phyloP scores from a whole-genome alignment of 2,888 invertebrate species.

The Sinhomidia bicolor region DNA sequence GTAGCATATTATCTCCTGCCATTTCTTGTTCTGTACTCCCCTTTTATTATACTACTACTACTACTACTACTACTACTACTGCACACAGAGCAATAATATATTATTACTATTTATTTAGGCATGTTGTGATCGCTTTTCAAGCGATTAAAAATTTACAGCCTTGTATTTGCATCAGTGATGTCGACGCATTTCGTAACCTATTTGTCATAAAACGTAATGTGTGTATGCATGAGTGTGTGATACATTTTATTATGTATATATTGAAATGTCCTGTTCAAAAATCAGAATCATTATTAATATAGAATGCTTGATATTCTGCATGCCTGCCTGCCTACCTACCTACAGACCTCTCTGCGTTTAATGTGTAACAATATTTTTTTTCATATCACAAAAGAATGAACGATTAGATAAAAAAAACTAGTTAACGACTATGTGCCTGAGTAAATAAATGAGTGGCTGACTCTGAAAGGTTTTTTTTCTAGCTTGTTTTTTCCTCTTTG shows the following conservation, averaged over 20 bases:
- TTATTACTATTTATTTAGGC: background rate
- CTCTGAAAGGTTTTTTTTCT: conserved; percentile 26
- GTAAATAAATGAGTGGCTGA: background rate
- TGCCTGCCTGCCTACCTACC: too few species aligned
- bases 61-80: too few species aligned
- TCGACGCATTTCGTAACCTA: background rate
- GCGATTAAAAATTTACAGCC: background rate
- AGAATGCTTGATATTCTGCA: too few species aligned
- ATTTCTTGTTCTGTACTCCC: background rate
- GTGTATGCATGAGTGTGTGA: too few species aligned
- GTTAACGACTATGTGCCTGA: too few species aligned
- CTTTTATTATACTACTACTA: background rate
- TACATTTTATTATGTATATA: background rate
- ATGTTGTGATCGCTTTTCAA: background rate
- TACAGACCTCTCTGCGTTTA: too few species aligned
- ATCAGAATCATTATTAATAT: conserved; percentile 11
- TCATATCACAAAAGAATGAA: too few species aligned
- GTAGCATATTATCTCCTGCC: background rate
- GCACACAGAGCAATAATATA: too few species aligned
- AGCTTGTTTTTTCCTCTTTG: background rate
- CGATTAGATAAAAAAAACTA: too few species aligned
- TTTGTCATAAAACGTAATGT: background rate
- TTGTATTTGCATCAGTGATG: background rate
- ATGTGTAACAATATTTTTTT: too few species aligned
- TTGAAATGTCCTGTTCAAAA: background rate